Evolutionary conservation across 2,113 vertebrate species (phyloP), one percentile per base, ranked within the genome.

Genomic region (Archilochus colubris): DNA sequence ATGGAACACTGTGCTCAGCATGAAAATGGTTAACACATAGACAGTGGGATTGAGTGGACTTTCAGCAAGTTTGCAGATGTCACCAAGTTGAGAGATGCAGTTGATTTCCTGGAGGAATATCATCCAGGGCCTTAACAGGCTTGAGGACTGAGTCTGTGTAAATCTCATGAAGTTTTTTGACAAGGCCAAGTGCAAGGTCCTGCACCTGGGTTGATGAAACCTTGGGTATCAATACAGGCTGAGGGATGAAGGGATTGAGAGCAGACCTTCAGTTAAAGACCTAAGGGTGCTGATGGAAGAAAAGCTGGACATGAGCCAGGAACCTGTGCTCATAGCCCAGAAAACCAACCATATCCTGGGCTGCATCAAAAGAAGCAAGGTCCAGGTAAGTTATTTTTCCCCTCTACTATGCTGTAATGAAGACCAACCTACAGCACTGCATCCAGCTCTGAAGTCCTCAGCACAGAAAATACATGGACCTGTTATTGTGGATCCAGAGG

Each of bases 251-350:
- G 1, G 6, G 28, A 28, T 33, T 63, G 57, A 70, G 23, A 79
- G n/a, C 3, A 63, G n/a, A 12, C 24, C 28, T 63, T 50, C 0
- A 0, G 7, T 57, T 50, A 48, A 63, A 10, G n/a, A 30, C 20
- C 36, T 33, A 5, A 12, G 33, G 24, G 16, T 50, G 9, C 8
- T 20, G 19, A 15, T 43, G n/a, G 19, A 24, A 30, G 43, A 72
- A 48, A 63, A 79, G 18, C 7, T 64, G n/a, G 16, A 20, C 40
- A 21, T 24, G 28, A 64, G 8, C 25, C 1, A 3, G 38, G 8
- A 61, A 4, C 24, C 7, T 3, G 9, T 1, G 1, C n/a, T 57
- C 7, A 8, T 25, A 51, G 44, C 36, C 54, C 19, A 43, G 44
- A 77, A 77, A 4, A 6, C 28, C 66, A 79, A n/a, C 14, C 1